A percentile compares a stretch with the other conserved stretches of the same genome.
Conservation (phyloP, 2,888 invertebrate species). For the Drosophila seclusa region DNA sequence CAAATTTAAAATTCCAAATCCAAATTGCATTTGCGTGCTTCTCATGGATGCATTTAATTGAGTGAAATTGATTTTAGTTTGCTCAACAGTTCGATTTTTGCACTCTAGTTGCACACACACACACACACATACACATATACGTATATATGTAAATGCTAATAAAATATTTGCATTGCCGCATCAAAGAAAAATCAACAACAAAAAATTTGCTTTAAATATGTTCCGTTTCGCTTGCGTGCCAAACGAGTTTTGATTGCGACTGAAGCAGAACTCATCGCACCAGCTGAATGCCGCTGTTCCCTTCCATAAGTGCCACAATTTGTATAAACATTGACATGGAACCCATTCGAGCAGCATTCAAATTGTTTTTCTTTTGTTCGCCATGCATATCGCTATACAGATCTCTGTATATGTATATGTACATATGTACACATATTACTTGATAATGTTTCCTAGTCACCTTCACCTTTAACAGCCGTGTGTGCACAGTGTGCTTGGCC, state of each 20-base stretch:
- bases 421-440: constrained; percentile 2
- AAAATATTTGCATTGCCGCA: constrained; percentile 45
- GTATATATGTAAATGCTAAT: constrained; percentile 3
- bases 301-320: constrained; percentile 17
- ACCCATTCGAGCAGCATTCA: constrained; percentile 31
- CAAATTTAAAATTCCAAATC: constrained; percentile 32
- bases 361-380: constrained; percentile 69
- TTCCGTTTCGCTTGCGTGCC: constrained; percentile 56
- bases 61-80: constrained; percentile 76
- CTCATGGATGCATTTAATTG: constrained; percentile 60
- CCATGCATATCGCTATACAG: constrained; percentile 7
- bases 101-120: constrained; percentile 52
- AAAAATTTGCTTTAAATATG: constrained; percentile 11
- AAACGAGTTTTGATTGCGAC: constrained; percentile 63
- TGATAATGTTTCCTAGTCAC: constrained; percentile 25
- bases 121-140: neutral
- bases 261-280: constrained; percentile 43
- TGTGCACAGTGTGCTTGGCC: constrained; percentile 55
- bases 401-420: neutral
- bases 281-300: constrained; percentile 6
- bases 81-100: constrained; percentile 52
- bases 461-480: constrained; percentile 32
- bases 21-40: constrained; percentile 54
- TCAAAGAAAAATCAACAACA: constrained; percentile 7
- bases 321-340: constrained; percentile 17